These are phyloP conservation scores for Neodon shergylaensis DNA, from an alignment of 2,113 vertebrate genomes.

Conservation along the genomic window DNA sequence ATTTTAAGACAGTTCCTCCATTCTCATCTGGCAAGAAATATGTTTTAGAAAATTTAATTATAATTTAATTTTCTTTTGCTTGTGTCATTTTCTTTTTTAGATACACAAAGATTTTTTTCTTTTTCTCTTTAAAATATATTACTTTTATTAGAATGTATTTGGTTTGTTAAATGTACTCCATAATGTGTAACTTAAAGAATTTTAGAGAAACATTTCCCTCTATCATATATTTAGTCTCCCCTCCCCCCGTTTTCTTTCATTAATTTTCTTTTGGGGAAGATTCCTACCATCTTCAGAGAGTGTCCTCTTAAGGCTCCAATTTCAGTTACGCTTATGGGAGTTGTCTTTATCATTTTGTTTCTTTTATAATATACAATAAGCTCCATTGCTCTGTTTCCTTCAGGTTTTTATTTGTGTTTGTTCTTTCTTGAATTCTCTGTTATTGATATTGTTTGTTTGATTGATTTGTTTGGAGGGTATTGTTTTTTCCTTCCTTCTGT, in stretches of 20 bases:
- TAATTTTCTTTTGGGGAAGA: not conserved
- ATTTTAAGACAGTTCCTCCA: slow-evolving; percentile 18
- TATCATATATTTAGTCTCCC: not conserved
- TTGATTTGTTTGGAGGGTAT: not conserved
- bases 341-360: not conserved
- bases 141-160: not conserved
- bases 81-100: slow-evolving; percentile 11
- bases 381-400: not conserved
- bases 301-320: not conserved
- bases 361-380: not conserved
- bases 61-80: slow-evolving; percentile 28
- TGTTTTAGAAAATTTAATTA: slow-evolving; percentile 42
- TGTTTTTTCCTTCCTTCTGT: not conserved
- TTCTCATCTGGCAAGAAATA: slow-evolving; percentile 42
- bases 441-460: not conserved
- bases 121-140: slow-evolving; percentile 24
- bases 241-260: not conserved
- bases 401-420: not conserved
- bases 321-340: not conserved
- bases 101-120: not conserved
- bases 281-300: not conserved
- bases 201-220: not conserved
- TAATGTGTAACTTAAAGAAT: slow-evolving; percentile 11
- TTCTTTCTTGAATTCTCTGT: not conserved
- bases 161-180: not conserved